A percentile compares a stretch with the other conserved stretches of the same genome.
These are phyloP conservation scores for Micromys minutus DNA, from an alignment of 2,113 vertebrate species.

Conservation along the genomic window DNA sequence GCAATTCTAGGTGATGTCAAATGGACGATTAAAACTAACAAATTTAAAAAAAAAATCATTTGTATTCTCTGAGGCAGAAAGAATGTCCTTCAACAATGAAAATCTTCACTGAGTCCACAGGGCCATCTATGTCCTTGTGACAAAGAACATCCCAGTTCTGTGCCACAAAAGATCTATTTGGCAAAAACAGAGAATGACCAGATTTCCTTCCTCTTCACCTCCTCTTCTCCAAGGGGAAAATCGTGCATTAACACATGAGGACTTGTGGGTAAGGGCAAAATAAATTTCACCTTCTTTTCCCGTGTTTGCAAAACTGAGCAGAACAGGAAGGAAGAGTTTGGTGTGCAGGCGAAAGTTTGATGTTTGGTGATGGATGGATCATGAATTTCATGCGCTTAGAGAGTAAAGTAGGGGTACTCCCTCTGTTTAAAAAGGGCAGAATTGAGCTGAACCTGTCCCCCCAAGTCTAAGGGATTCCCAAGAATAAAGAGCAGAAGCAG, in stretches of 20 bases:
- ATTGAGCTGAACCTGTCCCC: not conserved
- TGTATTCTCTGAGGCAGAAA: slow-evolving; percentile 46
- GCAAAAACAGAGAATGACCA: not conserved
- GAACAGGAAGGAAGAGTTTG: not conserved
- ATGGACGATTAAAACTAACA: not conserved
- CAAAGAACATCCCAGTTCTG: not conserved
- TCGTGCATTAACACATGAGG: not conserved
- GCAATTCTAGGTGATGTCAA: not conserved
- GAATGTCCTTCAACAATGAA: not conserved
- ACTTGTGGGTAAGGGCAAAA: not conserved
- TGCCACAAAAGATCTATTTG: not conserved
- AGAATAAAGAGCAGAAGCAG: not conserved
- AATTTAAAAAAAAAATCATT: not conserved
- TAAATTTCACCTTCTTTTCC: not conserved
- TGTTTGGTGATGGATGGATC: too few species aligned
- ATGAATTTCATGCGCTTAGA: not conserved
- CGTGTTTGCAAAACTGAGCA: slow-evolving; percentile 21
- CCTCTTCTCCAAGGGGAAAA: not conserved
- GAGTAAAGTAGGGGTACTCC: not conserved
- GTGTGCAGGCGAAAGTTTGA: not conserved
- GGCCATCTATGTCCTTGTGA: not conserved
- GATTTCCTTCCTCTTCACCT: not conserved
- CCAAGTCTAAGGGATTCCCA: not conserved
- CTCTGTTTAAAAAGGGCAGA: not conserved
- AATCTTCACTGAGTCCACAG: not conserved